Conservation (phyloP, 2,797 vertebrate genomes). For the Anguilla pacifica region DNA sequence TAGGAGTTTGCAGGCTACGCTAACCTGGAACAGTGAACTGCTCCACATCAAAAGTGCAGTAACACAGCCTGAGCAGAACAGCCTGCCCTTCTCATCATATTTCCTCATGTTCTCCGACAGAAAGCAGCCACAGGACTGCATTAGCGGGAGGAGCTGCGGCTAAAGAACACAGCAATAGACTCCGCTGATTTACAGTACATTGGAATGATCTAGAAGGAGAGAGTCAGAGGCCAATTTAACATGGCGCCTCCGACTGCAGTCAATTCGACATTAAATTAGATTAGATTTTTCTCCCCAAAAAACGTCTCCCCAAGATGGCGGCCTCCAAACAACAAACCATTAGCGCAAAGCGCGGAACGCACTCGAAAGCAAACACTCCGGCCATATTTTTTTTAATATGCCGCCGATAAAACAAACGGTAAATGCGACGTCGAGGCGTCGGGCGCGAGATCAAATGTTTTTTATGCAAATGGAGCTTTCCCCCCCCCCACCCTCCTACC, state of each 20-base stretch:
- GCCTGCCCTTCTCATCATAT: neutral
- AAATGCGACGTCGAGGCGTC: constrained; percentile 25
- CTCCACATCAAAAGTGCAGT: neutral
- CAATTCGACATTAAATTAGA: neutral
- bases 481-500: constrained; percentile 28
- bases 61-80: neutral
- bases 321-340: neutral
- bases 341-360: neutral
- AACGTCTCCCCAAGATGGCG: neutral
- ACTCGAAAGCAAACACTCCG: neutral
- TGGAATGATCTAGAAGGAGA: neutral
- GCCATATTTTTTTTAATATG: neutral
- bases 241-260: neutral
- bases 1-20: neutral
- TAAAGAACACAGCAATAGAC: neutral
- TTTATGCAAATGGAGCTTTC: constrained; percentile 65
- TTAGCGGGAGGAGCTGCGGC: neutral
- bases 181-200: neutral
- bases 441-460: constrained; percentile 67
- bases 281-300: neutral
- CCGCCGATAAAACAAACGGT: neutral
- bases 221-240: neutral
- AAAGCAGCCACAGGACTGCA: neutral
- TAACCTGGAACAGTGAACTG: neutral
- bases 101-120: neutral